Evolutionary conservation across 2,888 invertebrate species (phyloP), one percentile per base, ranked within the genome.

Genomic region (Gymnosoma rotundatum): DNA sequence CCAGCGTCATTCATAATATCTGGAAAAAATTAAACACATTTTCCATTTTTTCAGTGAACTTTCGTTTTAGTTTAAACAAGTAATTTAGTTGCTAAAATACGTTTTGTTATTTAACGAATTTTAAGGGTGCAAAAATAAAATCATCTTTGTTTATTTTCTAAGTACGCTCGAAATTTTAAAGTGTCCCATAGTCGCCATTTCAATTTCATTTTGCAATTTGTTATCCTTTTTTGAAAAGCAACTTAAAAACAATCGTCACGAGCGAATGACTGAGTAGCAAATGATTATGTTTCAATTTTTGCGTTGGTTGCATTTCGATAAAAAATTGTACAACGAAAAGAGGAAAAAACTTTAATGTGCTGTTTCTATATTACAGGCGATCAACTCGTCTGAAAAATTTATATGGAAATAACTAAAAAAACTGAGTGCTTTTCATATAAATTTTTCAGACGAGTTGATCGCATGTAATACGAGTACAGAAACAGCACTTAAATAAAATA

Each of bases 181-280:
- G 69, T 69, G 69, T 69, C 64, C 50, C 32, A 69, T 78, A 74
- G 78, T 69, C 83, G 73, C 78, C 83, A 74, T 83, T 78, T 69
- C 63, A 83, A 69, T 78, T 83, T 78, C 78, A 78, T 83, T 48
- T 63, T 67, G 42, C 74, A 63, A 60, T 61, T 78, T 83, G 61
- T 66, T 67, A 50, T 63, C n/a, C 69, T 38, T 58, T n/a, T n/a
- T 42, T 73, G 32, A 63, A 74, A 63, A 83, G 52, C 36, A 76
- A 76, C 76, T 76, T 70, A 76, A 76, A 58, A 70, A 60, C 82
- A 60, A 64, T 60, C 56, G 36, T 58, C 81, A 45, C 52, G 42
- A 76, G 66, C 66, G 69, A 70, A 25, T 74, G 78, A 83, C 42
- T 42, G 12, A 42, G 42, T 12, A 42, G 42, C 12, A 7, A 42